phyloP scores from a whole-genome alignment of 2,888 invertebrate genomes.

The Erebia epiphron region DNA sequence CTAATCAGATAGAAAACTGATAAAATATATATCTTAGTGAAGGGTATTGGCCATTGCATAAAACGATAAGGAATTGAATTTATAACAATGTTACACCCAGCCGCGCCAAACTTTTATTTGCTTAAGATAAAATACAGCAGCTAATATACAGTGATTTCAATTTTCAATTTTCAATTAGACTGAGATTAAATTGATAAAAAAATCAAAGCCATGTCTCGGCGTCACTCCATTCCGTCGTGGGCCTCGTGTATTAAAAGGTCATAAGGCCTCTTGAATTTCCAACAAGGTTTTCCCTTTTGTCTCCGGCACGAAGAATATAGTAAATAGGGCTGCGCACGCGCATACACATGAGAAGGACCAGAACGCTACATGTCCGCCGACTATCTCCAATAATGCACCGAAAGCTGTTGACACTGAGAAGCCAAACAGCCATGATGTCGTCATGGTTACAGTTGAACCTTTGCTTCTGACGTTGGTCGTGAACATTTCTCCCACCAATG shows the following conservation, averaged over 20 bases:
- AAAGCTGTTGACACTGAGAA: conserved; percentile 41
- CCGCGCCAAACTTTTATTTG: no score
- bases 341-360: conserved; percentile 82
- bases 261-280: conserved; percentile 84
- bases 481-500: conserved; percentile 45
- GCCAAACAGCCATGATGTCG: conserved; percentile 39
- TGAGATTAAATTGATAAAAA: no score
- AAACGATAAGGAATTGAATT: no score
- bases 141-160: no score
- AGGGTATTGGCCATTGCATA: no score
- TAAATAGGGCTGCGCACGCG: conserved; percentile 84
- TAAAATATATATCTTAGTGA: no score
- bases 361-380: conserved; percentile 85
- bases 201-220: no score
- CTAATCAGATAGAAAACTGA: no score
- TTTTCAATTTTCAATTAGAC: no score
- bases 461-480: conserved; percentile 43
- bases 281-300: conserved; percentile 90
- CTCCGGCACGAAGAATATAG: conserved; percentile 87
- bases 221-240: no score
- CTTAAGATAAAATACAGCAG: no score
- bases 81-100: no score
- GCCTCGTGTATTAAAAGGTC: not conserved
- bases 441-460: conserved; percentile 41
- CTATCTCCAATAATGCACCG: conserved; percentile 45